Evolutionary conservation across 64 coral and sea anemone species (phyloP).

Genomic region (Porites australiensis): DNA sequence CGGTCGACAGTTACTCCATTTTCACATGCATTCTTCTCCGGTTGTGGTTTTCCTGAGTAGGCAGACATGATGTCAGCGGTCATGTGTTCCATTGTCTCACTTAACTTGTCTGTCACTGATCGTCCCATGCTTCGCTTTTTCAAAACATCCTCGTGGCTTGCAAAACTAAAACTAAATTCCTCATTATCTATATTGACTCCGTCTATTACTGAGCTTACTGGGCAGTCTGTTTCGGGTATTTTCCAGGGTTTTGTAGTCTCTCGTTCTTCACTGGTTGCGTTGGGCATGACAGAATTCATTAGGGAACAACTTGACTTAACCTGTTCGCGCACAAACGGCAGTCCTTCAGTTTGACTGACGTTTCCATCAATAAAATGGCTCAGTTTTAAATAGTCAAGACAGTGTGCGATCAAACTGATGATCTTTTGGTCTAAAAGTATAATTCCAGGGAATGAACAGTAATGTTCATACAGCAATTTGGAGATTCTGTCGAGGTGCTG

Average conservation of each 20-base stretch:
- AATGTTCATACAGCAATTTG: slow-evolving; percentile 78
- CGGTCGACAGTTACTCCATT: neutral
- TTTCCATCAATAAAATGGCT: slow-evolving; percentile 37
- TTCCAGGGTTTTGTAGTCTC: neutral
- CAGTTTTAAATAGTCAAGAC: slow-evolving; percentile 55
- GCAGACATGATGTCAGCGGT: neutral
- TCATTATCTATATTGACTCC: neutral
- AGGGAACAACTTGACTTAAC: neutral
- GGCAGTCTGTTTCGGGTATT: neutral
- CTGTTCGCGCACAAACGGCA: neutral
- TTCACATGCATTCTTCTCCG: neutral
- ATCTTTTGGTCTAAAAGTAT: slow-evolving; percentile 64
- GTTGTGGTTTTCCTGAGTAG: neutral
- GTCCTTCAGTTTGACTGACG: neutral
- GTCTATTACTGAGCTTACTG: neutral
- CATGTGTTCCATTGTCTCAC: neutral
- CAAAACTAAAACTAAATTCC: neutral
- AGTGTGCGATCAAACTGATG: slow-evolving; percentile 43
- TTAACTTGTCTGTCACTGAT: slow-evolving; percentile 13
- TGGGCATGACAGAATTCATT: neutral
- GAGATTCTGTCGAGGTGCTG: slow-evolving; percentile 37
- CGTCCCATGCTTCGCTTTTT: neutral
- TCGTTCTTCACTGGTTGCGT: neutral
- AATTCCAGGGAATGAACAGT: slow-evolving; percentile 76
- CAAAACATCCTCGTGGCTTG: neutral